These are phyloP conservation scores for Lumbricus terrestris DNA, from an alignment of 2,888 invertebrate genomes.

Conservation along the genomic window DNA sequence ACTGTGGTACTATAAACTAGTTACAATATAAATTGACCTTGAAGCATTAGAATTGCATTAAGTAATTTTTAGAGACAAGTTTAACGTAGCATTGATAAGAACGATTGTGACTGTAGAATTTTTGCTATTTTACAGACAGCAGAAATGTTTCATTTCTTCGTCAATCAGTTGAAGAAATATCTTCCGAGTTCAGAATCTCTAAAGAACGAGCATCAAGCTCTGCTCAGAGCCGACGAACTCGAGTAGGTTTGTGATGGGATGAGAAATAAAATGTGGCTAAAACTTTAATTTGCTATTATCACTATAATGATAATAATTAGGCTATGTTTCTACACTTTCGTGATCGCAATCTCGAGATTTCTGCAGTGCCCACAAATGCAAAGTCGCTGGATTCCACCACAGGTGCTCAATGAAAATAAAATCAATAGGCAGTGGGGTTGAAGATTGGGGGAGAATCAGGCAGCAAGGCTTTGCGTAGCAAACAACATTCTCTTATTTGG, in stretches of 20 bases:
- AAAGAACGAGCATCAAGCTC: not conserved
- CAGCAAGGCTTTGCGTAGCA: not conserved
- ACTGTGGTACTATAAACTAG: no score
- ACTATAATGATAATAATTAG: no score
- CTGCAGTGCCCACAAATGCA: no score
- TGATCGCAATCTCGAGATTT: no score
- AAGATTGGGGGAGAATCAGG: no score
- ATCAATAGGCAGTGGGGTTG: no score
- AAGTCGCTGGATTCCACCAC: no score
- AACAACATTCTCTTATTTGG: not conserved
- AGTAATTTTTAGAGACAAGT: not conserved
- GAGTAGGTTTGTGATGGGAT: not conserved
- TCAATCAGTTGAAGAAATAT: constrained; percentile 49
- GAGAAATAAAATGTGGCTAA: not conserved
- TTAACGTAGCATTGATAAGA: not conserved
- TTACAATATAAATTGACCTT: not conserved
- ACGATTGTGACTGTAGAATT: not conserved
- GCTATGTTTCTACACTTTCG: no score
- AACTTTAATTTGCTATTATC: not conserved
- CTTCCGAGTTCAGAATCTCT: constrained; percentile 46
- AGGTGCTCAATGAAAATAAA: no score
- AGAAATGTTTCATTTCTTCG: constrained; percentile 50
- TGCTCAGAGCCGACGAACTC: not conserved
- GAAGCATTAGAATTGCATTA: not conserved
- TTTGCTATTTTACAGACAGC: constrained; percentile 42